A percentile compares a stretch with the other conserved stretches of the same genome.
These are phyloP conservation scores for Botrylloides violaceus DNA, from an alignment of 23 tunicate genomes.

Conservation along the genomic window DNA sequence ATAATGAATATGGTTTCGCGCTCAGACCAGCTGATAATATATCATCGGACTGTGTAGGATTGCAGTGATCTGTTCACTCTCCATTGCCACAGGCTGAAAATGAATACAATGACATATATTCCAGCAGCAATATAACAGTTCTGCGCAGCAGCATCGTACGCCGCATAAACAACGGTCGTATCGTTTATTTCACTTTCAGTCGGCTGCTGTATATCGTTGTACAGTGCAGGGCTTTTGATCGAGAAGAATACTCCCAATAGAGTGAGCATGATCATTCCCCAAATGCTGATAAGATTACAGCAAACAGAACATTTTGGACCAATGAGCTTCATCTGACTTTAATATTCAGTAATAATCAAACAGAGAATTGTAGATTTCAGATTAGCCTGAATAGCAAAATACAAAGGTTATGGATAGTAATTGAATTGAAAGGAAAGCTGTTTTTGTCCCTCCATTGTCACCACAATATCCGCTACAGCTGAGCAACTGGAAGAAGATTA, in stretches of 20 bases:
- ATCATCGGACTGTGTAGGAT: slow-evolving; percentile 61
- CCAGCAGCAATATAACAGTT: slow-evolving; percentile 86
- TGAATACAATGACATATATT: slow-evolving; percentile 43
- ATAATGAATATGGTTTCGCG: not conserved
- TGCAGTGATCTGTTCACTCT: slow-evolving; percentile 48
- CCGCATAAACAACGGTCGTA: slow-evolving; percentile 27
- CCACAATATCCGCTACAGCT: too few relatives aligned
- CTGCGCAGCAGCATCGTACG: slow-evolving; percentile 32
- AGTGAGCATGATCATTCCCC: slow-evolving; percentile 22
- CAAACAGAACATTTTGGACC: slow-evolving; percentile 28
- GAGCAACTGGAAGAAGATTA: too few relatives aligned
- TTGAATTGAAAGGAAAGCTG: too few relatives aligned
- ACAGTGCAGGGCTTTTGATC: slow-evolving; percentile 21
- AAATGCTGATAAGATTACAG: slow-evolving; percentile 21
- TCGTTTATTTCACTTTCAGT: slow-evolving; percentile 19
- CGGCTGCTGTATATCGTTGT: slow-evolving; percentile 2
- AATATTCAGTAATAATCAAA: too few relatives aligned
- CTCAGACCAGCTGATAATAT: not conserved
- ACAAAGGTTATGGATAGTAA: too few relatives aligned
- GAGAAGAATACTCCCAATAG: slow-evolving; percentile 19
- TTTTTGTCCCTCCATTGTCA: too few relatives aligned
- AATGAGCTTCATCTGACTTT: slow-evolving; percentile 13
- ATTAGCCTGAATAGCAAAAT: too few relatives aligned
- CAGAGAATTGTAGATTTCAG: too few relatives aligned
- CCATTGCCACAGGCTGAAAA: slow-evolving; percentile 81